phyloP scores from a whole-genome alignment of 2,888 invertebrate genomes.

The Ophion ventricosus region DNA sequence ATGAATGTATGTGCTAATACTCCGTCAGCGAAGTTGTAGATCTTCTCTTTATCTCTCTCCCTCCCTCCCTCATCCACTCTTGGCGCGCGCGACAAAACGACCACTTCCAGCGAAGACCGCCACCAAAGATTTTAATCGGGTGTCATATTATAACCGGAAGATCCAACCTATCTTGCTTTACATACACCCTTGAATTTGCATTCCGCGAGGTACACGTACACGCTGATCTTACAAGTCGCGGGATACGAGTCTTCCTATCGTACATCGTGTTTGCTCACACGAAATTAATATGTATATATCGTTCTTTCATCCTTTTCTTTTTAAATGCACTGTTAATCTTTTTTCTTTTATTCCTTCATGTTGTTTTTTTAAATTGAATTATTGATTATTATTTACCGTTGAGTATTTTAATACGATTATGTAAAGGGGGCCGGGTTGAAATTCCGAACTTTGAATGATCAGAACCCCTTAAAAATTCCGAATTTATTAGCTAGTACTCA shows the following conservation, averaged over 20 bases:
- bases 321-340: too few species aligned
- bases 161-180: slow-evolving; percentile 50
- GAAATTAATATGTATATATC: neutral
- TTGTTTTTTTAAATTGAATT: too few species aligned
- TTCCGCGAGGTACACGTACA: slow-evolving; percentile 7
- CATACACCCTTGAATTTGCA: slow-evolving; percentile 39
- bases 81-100: slow-evolving; percentile 22
- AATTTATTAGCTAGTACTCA: too few species aligned
- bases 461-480: too few species aligned
- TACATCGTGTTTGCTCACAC: neutral
- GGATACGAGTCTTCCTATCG: slow-evolving; percentile 25
- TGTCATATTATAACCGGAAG: slow-evolving; percentile 51
- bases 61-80: neutral
- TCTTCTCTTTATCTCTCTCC: slow-evolving; percentile 35
- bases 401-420: too few species aligned
- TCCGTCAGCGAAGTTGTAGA: slow-evolving; percentile 62
- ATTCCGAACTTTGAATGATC: too few species aligned
- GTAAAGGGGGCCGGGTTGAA: too few species aligned
- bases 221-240: neutral
- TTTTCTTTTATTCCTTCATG: too few species aligned
- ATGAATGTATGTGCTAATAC: slow-evolving; percentile 58
- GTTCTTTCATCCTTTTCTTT: too few species aligned
- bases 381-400: too few species aligned
- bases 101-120: slow-evolving; percentile 18
- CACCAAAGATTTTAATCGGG: slow-evolving; percentile 59